Evolutionary conservation across 2,888 invertebrate species (phyloP), one percentile per base, ranked within the genome.

Genomic region (Diplolepis rosae): DNA sequence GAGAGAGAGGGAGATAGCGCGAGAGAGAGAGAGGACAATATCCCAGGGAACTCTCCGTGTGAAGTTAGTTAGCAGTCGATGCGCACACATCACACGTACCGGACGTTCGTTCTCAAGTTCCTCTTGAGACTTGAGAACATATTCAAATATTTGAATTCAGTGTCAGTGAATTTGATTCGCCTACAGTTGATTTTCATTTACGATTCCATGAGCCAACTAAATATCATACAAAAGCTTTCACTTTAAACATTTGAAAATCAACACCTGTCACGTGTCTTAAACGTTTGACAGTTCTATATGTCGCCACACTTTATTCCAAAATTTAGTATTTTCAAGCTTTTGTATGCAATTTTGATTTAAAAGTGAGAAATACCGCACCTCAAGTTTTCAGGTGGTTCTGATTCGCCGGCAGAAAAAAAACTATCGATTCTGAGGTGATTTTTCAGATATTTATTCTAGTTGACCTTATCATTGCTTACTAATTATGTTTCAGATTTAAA

Each of bases 1-100:
- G 35, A 35, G 52, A 35, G 32, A 71, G 56, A 42, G 70, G 65
- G 32, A 1, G 52, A 48, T 13, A 18, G 68, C 66, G 45, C 11
- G 66, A 66, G 67, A 67, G 7, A 65, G 65, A 48, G 42, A 70
- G 9, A 67, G 56, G 15, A 13, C 13, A 35, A 35, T 13, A 42
- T 30, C 27, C 22, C 27, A 15, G 48, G 13, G 45, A 79, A 82
- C 81, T 82, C 80, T 80, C 77, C 77, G 81, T 82, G 80, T 80
- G 81, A 82, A 84, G 84, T 86, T 87, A 85, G 85, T 87, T 86
- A 86, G 86, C 87, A 88, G 88, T 88, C 88, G 87, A 85, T 84
- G 87, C 88, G 88, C 87, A 86, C 87, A 85, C 87, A 83, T 82
- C 83, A 86, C 85, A 83, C 85, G 84, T 73, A 85, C 80, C 86